Evolutionary conservation across 2,888 invertebrate genomes (phyloP).

Genomic region (Leptinotarsa haldemani): DNA sequence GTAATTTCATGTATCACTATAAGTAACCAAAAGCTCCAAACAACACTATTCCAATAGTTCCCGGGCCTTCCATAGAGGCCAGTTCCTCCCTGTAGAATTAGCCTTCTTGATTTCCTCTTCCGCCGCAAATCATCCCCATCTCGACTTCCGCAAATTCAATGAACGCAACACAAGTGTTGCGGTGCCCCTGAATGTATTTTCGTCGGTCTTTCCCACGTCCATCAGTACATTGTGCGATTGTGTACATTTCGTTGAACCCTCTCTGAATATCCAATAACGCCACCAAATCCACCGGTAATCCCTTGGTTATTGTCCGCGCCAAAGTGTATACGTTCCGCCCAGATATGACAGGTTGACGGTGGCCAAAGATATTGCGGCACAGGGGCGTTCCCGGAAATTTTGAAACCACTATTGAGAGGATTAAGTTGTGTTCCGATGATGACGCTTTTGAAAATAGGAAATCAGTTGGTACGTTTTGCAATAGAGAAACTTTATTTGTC

Average conservation of each 20-base stretch:
- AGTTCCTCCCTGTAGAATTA: background rate
- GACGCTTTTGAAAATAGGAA: background rate
- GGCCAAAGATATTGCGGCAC: background rate
- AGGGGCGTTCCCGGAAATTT: background rate
- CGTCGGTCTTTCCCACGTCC: conserved; percentile 48
- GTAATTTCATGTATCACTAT: too few species aligned
- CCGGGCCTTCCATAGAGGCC: background rate
- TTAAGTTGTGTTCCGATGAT: background rate
- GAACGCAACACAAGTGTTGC: conserved; percentile 23
- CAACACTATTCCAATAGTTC: background rate
- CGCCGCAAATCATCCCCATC: conserved; percentile 7
- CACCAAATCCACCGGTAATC: conserved; percentile 56
- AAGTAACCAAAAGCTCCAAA: background rate
- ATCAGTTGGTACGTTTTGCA: too few species aligned
- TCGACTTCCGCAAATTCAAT: conserved; percentile 31
- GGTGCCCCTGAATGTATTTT: conserved; percentile 14
- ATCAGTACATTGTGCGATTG: conserved; percentile 45
- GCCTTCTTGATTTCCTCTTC: background rate
- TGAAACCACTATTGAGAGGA: background rate
- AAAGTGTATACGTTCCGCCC: conserved; percentile 45
- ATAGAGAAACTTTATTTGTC: too few species aligned
- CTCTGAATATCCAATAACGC: conserved; percentile 58
- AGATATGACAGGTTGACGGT: conserved; percentile 42
- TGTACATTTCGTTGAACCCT: conserved; percentile 51
- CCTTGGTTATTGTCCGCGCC: conserved; percentile 56